Evolutionary conservation across 2,113 vertebrate genomes (phyloP), one percentile per base, ranked within the genome.

Genomic region (Pedetes capensis): DNA sequence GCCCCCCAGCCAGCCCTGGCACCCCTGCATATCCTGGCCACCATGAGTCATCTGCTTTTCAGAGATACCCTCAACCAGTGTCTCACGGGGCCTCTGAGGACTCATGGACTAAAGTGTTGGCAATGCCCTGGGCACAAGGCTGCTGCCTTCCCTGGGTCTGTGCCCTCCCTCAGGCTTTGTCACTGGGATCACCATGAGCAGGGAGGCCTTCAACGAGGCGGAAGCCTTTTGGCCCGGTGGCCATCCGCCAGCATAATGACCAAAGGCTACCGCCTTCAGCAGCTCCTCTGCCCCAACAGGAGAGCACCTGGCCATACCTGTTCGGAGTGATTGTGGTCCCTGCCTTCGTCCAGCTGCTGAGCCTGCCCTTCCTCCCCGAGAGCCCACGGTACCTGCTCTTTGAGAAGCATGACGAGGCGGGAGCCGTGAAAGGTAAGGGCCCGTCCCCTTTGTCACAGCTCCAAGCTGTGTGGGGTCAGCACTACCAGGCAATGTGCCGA

Each of bases 311-410:
- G 99, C 99, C 98, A 16, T 99, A 98, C 95, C 96, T 99, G 68
- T 99, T 99, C 97, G 98, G 98, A 71, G 98, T 99, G 51, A 98
- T 99, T 64, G 86, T 98, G 1, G 69, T 99, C 44, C 99, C 99
- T 0, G 98, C 99, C 0, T 0, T 99, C 22, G 72, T 99, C 72
- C 99, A 99, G 98, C 97, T 98, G 1, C 92, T 98, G 86, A 98
- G 98, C 87, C 97, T 99, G 75, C 99, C 99, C 59, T 99, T 99
- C 89, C 98, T 99, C 34, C 99, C 99, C 0, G 99, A 99, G 97
- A 99, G 99, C 96, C 99, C 99, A 2, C 98, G 98, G 49, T 99
- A 99, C 97, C 99, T 99, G 84, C 98, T 99, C 71, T 98, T 99
- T 51, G 99, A 99, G 97, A 99, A 98, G 93, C 98, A 98, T 1